Percentiles rank a stretch among this genome's conserved stretches.
These are phyloP conservation scores for Odontophorus gujanensis DNA, from an alignment of 2,113 vertebrate species.

Conservation along the genomic window DNA sequence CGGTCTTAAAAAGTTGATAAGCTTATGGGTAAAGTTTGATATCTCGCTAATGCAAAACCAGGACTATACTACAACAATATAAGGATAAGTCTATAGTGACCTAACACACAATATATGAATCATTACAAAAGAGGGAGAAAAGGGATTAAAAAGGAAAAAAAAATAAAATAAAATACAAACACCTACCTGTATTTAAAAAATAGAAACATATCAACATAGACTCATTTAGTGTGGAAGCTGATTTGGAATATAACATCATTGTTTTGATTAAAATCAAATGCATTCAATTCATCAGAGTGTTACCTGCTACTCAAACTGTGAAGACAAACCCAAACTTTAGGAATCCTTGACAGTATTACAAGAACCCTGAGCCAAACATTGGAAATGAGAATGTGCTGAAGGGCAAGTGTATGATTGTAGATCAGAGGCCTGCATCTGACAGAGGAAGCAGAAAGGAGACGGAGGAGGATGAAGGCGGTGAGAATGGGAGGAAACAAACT, in stretches of 20 bases:
- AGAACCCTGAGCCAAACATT: slow-evolving; percentile 69
- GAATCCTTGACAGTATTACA: slow-evolving; percentile 60
- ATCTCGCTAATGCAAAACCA: slow-evolving; percentile 52
- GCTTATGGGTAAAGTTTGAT: slow-evolving; percentile 62
- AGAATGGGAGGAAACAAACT: slow-evolving; percentile 11
- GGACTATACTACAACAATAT: slow-evolving; percentile 70
- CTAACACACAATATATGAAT: slow-evolving; percentile 48
- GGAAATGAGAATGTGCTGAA: slow-evolving; percentile 74
- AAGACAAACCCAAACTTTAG: slow-evolving; percentile 69
- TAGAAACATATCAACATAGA: slow-evolving; percentile 66
- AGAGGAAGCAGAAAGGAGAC: slow-evolving; percentile 22
- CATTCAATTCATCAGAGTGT: slow-evolving; percentile 35
- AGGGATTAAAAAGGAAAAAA: not conserved
- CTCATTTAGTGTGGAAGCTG: slow-evolving; percentile 9
- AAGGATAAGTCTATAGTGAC: slow-evolving; percentile 60
- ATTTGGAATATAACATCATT: not conserved
- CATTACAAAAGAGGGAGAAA: slow-evolving; percentile 34
- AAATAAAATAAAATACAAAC: not conserved
- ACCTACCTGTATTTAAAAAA: slow-evolving; percentile 76
- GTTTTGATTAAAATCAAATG: slow-evolving; percentile 10
- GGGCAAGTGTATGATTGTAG: slow-evolving; percentile 54
- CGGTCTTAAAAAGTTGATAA: slow-evolving; percentile 60
- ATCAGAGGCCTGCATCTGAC: slow-evolving; percentile 38
- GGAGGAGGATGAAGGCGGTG: not conserved
- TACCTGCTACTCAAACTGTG: slow-evolving; percentile 77